Evolutionary conservation across 2,888 invertebrate species (phyloP), one percentile per base, ranked within the genome.

Genomic region (Leptogaster cylindrica): DNA sequence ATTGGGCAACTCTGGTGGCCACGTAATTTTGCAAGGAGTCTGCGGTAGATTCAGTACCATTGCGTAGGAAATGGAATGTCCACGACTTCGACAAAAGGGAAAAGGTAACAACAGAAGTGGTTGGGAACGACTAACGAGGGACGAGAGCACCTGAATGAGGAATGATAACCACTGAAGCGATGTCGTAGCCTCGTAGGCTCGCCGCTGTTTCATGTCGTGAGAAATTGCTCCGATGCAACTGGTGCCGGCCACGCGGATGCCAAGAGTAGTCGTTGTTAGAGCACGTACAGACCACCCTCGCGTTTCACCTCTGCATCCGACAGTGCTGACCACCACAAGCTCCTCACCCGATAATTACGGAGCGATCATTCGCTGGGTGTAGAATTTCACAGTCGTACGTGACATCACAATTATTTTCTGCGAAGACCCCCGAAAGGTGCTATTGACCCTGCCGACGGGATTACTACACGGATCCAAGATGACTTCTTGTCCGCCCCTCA

Each of bases 381-480:
- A 27, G 63, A 64, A 64, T 64, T 64, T 64, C 50, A 64, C 50
- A 52, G 41, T 16, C 25, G 65, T 51, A 65, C 65, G 65, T 65
- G 65, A 65, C 65, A 65, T 28, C 41, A 65, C 65, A 65, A 65
- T 65, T 65, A 65, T 50, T 52, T 41, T 14, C 41, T 41, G 14
- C 41, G 51, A 27, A 41, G 51, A 41, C 65, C 39, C 27, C 65
- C 65, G 51, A 65, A 65, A 65, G 64, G 46, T 64, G 64, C 33
- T 63, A 31, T 63, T 63, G 61, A 63, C 61, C 61, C 61, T 63
- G n/a, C n/a, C 46, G 41, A n/a, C 41, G 2, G 16, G 46, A 12
- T 12, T 23, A 12, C 10, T 20, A 25, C 7, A 25, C 10, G 20
- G 46, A n/a, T 44, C 16, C 46, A n/a, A n/a, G n/a, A n/a, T n/a